Evolutionary conservation across 2,113 vertebrate species (phyloP).

Genomic region (Oncorhynchus masou): DNA sequence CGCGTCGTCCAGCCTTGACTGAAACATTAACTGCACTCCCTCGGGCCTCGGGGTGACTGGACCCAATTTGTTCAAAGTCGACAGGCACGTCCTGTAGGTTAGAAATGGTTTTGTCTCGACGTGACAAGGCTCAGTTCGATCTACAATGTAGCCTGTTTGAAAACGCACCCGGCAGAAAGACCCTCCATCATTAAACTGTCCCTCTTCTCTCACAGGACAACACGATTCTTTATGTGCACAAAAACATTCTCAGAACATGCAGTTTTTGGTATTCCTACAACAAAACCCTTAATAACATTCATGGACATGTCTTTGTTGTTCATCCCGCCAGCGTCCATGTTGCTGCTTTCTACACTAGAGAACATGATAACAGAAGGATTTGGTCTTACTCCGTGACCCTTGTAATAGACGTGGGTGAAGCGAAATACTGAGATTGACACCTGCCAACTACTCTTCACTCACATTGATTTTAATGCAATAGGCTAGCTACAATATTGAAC

Average conservation of each 20-base stretch:
- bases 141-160: conserved; percentile 82
- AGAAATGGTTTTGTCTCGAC: conserved; percentile 88
- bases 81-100: conserved; percentile 92
- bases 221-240: conserved; percentile 80
- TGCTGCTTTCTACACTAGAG: not conserved
- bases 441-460: conserved; percentile 86
- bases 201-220: conserved; percentile 77
- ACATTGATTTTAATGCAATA: conserved; percentile 88
- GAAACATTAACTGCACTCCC: conserved; percentile 88
- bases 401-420: conserved; percentile 72
- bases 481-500: conserved; percentile 86
- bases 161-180: conserved; percentile 85
- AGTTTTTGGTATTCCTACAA: not conserved
- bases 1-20: conserved; percentile 69
- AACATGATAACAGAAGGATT: conserved; percentile 74
- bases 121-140: conserved; percentile 87
- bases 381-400: conserved; percentile 88
- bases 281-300: not conserved
- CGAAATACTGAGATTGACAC: conserved; percentile 85
- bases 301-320: not conserved
- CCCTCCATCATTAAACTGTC: conserved; percentile 71
- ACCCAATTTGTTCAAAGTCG: conserved; percentile 86
- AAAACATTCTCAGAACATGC: conserved; percentile 30
- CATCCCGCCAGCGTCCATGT: not conserved
- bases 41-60: conserved; percentile 79